Base-by-base conservation (phyloP, 2,113 vertebrate species). In the Oncorhynchus gorbuscha region DNA sequence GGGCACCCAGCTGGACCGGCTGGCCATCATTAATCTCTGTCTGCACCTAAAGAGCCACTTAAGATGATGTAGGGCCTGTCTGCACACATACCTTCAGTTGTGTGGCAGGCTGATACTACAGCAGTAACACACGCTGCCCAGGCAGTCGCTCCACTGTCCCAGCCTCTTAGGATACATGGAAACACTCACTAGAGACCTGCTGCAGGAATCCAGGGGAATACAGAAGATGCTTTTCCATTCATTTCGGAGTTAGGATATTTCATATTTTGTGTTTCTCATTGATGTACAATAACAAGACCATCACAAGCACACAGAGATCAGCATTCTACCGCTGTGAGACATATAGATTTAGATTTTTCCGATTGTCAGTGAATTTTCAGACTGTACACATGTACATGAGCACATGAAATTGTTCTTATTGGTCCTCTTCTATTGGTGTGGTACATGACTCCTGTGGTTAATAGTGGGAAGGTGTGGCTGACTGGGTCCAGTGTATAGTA, bases 21-120 rank as follows among this genome's bases (percentile, higher is more conserved):
- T 81, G 75, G 82, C 85, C 77, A 74, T 89, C 92, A 93, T 94
- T 93, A 93, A 93, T 94, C 93, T 93, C 88, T 92, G 93, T 92
- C 93, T 84, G 71, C 88, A 89, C 90, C 90, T 93, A 93, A 93
- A 94, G 90, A 93, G 92, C 91, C 92, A 93, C 91, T 94, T 93
- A 93, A 93, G 91, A 93, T 94, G 93, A 94, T 93, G 89, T 91
- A 94, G 90, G 81, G 89, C 89, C 91, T 91, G 92, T 92, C 89
- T 86, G 81, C 75, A 79, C 87, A 86, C 92, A 91, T 91, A 92
- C 92, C 92, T 93, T 90, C 91, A 92, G 87, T 90, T 86, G 81
- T 87, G 87, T 89, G 81, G 84, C 85, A 89, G 85, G 69, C 76
- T 84, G 86, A 87, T 88, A 79, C 66, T 84, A 75, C 76, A 79